Evolutionary conservation across 2,888 invertebrate genomes (phyloP), one percentile per base, ranked within the genome.

Genomic region (Cyclophora albipunctata): DNA sequence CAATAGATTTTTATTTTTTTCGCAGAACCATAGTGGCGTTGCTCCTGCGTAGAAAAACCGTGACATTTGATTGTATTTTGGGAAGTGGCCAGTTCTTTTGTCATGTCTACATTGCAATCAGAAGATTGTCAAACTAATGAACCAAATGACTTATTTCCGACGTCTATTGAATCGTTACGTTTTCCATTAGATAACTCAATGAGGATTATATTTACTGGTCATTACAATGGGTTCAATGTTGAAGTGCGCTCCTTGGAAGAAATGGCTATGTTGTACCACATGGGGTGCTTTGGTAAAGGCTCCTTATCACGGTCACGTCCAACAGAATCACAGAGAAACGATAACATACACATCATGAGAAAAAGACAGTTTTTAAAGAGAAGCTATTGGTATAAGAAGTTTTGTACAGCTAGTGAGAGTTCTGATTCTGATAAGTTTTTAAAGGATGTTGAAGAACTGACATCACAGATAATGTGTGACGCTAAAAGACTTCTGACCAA

Each of bases 211-310:
- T 91, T 91, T 64, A 89, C 87, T 55, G 94, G 93, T 0, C 78
- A 89, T 60, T 93, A 91, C 62, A 93, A 93, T 70, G 93, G 94
- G 0, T 90, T 91, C 54, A 91, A 91, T 58, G 92, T 95, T 1
- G 91, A 92, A 63, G 83, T 95, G 37, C 81, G 75, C 44, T 87
- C 92, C 57, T 69, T 78, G 0, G 86, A 90, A 45, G 91, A 92
- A 63, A 92, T 93, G 71, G 81, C 84, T 57, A 78, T 88, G 3
- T 66, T 95, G 7, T 90, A 93, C 68, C 91, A 91, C 34, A 93
- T 91, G 90, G 95, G 95, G 0, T 93, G 90, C 71, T 95, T 93
- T 79, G 95, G 95, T 0, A 95, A 94, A 82, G 93, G 93, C 1
- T 91, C 91, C 4, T 71, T 89, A 42, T 93, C 93, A 0, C 87